These are phyloP conservation scores for Gnatocerus cornutus DNA, from an alignment of 2,888 invertebrate genomes.

Conservation along the genomic window DNA sequence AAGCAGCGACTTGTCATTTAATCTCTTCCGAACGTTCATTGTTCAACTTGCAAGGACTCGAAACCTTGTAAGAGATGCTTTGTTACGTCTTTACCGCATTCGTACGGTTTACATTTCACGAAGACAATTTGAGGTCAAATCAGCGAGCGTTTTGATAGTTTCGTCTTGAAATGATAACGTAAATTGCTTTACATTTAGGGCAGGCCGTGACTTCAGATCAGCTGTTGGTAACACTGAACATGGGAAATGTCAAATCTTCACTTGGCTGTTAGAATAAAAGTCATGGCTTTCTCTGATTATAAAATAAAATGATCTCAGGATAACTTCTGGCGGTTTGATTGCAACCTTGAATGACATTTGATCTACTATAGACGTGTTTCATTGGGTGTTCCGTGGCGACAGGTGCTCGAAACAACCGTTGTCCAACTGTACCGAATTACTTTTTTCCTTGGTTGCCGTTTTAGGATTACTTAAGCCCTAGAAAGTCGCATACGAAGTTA, in stretches of 20 bases:
- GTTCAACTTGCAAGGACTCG: slow-evolving; percentile 35
- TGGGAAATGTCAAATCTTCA: too few relatives aligned
- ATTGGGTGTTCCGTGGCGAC: slow-evolving; percentile 11
- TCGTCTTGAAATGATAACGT: slow-evolving; percentile 6
- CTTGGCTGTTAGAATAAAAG: too few relatives aligned
- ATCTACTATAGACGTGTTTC: too few relatives aligned
- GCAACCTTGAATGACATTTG: too few relatives aligned
- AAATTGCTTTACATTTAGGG: too few relatives aligned
- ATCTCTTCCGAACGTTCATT: slow-evolving; percentile 23
- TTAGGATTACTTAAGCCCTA: slow-evolving; percentile 17
- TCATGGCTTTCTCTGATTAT: too few relatives aligned
- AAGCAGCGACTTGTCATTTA: slow-evolving; percentile 19
- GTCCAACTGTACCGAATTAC: slow-evolving; percentile 16
- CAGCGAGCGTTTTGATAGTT: not conserved
- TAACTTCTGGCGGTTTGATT: too few relatives aligned
- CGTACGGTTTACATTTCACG: slow-evolving; percentile 27
- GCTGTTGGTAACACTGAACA: too few relatives aligned
- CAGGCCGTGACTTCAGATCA: too few relatives aligned
- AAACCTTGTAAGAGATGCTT: slow-evolving; percentile 33
- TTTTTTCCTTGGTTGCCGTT: not conserved
- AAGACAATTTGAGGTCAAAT: slow-evolving; percentile 23
- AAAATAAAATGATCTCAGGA: too few relatives aligned
- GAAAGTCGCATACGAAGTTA: slow-evolving; percentile 27
- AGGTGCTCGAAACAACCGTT: slow-evolving; percentile 32
- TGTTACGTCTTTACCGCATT: slow-evolving; percentile 11